Evolutionary conservation across 2,888 invertebrate genomes (phyloP), one percentile per base, ranked within the genome.

Genomic region (Pyralis farinalis): DNA sequence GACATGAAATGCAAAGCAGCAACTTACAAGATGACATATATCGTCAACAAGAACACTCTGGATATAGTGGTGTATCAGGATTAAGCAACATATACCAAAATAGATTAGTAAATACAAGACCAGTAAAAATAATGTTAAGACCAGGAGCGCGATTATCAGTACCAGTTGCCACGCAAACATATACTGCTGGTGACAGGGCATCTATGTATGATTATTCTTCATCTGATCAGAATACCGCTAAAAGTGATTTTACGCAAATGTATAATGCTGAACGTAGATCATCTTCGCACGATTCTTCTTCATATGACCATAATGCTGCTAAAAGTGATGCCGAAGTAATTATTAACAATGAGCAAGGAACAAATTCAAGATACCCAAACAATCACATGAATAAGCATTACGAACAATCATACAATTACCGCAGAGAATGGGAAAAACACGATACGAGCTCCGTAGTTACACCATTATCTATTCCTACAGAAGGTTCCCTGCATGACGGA

Each of bases 341-440:
- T 30, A 58, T 51, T 39, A 63, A 51, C 22, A 53, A 44, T 36
- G 55, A 53, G 16, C 59, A 66, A 37, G 58, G 52, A 36, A 47
- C 51, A 12, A 42, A 53, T 20, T 31, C 31, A 20, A 16, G 16
- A 9, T 20, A 39, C 2, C 71, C 81, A 21, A 45, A 41, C 11
- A 57, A 37, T 30, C 51, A 60, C 16, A 60, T 60, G 20, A 33
- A 28, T 8, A 87, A 79, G 53, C 71, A 72, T 47, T 87, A 86
- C 40, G 81, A 88, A 54, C 74, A 86, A 7, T 74, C 83, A 10
- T 87, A 85, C 46, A 80, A 67, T 39, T 88, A 88, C 44, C 71
- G 58, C 28, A 89, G 88, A 51, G 63, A 82, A 68, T 88, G 87
- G 88, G 87, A 89, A 58, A 85, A 81, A 51, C 85, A 83, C 44